Base-by-base conservation (phyloP, 2,888 invertebrate genomes). In the Acronicta psi region DNA sequence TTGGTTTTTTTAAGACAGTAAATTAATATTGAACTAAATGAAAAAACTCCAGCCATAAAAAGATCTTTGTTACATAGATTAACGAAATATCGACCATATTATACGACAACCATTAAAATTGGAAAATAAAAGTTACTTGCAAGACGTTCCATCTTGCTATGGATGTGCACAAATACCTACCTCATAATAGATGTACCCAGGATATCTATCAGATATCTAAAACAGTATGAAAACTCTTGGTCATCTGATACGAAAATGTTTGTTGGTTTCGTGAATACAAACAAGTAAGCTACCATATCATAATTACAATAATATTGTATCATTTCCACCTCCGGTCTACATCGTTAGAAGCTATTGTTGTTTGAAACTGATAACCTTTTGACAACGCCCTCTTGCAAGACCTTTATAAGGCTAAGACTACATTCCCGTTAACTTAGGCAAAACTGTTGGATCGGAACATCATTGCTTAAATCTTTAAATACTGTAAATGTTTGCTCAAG, bases 301-400 rank as follows among this genome's bases (percentile, higher is more conserved):
- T 41, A 41, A 41, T 41, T 23, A 23, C 13, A 18, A 14, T 13
- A 31, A 17, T 31, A 11, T 31, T 46, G 25, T 13, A 40, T 38
- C 34, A 38, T 7, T 46, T 54, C n/a, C 14, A 31, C 8, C 44
- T 56, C 34, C 17, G 20, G 18, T 17, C 25, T 25, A 34, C 43
- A 40, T 61, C 46, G 43, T 47, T 41, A 34, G 56, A 55, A 52
- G 37, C 52, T 29, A 47, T 64, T 64, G 66, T 64, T 45, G 37
- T 63, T 42, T n/a, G 47, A 65, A 38, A 44, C 23, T 36, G 63
- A 52, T 65, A 47, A 66, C 36, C 52, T 47, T 57, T 59, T 52
- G 40, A 43, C 36, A 47, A n/a, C 29, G 38, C 46, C 4, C 38
- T 54, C 46, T 25, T 17, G 17, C 37, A 34, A 38, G 51, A 44